Percentiles rank a stretch among this genome's conserved stretches.
Evolutionary conservation across 1,140 invertebrate genomes (phyloP).

Genomic region (Lasioglossum baleicum): DNA sequence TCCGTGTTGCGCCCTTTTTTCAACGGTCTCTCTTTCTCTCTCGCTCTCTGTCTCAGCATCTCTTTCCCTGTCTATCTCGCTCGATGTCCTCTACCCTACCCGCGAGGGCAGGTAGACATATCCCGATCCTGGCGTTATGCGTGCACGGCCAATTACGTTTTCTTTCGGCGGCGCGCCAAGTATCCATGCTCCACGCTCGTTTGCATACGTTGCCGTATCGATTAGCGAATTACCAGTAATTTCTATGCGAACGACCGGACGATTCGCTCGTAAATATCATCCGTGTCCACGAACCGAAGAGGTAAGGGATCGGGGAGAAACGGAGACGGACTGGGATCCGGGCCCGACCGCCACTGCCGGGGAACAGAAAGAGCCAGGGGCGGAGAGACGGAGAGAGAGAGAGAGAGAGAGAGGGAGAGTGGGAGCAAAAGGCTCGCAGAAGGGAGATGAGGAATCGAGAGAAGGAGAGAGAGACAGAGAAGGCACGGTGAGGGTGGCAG

Average conservation of each 20-base stretch:
- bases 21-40: neutral
- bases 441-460: neutral
- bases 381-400: too few species aligned
- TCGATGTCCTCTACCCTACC: neutral
- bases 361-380: neutral
- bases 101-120: neutral
- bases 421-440: too few species aligned
- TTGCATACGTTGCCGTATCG: slow-evolving; percentile 41
- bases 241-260: slow-evolving; percentile 45
- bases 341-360: neutral
- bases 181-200: neutral
- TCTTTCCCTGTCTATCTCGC: too few species aligned
- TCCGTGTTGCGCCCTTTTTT: neutral
- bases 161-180: neutral
- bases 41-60: neutral
- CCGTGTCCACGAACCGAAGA: slow-evolving; percentile 9
- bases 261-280: slow-evolving; percentile 52
- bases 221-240: slow-evolving; percentile 54
- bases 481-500: neutral
- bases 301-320: neutral
- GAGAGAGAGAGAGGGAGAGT: too few species aligned
- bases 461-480: neutral
- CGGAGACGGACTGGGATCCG: neutral
- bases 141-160: neutral
- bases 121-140: too few species aligned